Evolutionary conservation across 2,888 invertebrate genomes (phyloP), one percentile per base, ranked within the genome.

Genomic region (Laspeyria flexula): DNA sequence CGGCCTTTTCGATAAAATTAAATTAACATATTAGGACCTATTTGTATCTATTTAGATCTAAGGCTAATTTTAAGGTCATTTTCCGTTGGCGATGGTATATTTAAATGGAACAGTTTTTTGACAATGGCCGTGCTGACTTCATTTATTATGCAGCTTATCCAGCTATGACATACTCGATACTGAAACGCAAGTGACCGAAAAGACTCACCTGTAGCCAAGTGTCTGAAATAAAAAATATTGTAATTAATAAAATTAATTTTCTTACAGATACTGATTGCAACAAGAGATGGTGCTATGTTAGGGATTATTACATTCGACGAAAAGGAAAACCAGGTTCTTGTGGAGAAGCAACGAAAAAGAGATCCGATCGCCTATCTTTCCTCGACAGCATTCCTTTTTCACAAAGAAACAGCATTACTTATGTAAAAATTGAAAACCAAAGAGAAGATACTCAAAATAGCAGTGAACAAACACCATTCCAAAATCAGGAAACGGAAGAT

Each of bases 261-360:
- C 44, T 56, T 63, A 1, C 55, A 71, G 35, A 35, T 18, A 4
- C 16, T n/a, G 35, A 35, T 35, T 35, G 35, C 35, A 10, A 3
- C 49, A 77, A 76, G 44, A 64, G 75, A 30, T 79, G 78, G 74
- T 53, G 57, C 35, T 78, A 79, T 50, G 50, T 79, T 42, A 55
- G 78, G 43, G 79, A 80, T 43, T 78, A 79, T 57, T 77, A 79
- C 51, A 66, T 78, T 46, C 60, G 71, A 43, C 62, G 75, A 11
- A 65, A 55, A 73, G 73, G 69, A 42, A 79, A 77, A 67, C 62
- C 67, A 10, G 64, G 68, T 46, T 48, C 56, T 13, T 61, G 68
- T 39, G 77, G 78, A 40, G 73, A 77, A 64, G 72, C 76, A 55
- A 73, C 73, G 2, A 69, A 62, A 38, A 74, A 70, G 10, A 71